A percentile compares a stretch with the other conserved stretches of the same genome.
Conservation (phyloP, 2,797 vertebrate species). For the Prionace glauca region DNA sequence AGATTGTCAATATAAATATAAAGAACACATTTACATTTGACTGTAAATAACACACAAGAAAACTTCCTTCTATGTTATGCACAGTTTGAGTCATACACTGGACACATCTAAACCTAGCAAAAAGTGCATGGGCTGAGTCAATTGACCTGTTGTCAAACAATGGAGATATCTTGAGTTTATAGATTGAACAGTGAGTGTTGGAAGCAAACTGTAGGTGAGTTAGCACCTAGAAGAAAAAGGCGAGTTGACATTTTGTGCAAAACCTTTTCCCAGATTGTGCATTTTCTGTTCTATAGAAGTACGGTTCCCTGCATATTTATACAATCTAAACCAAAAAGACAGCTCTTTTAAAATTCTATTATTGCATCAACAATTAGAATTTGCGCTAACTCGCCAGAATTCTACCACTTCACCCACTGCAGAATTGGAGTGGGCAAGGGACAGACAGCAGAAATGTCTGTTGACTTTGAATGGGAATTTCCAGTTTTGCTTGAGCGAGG, state of each 20-base stretch:
- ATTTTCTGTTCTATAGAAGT: background rate
- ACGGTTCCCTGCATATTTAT: background rate
- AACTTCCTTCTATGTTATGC: background rate
- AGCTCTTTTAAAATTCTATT: background rate
- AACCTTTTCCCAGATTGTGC: background rate
- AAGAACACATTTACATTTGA: background rate
- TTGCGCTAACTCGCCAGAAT: background rate
- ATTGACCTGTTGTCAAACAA: background rate
- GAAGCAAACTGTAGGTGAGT: background rate
- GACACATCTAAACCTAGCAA: background rate
- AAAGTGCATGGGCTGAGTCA: background rate
- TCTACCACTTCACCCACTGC: no score
- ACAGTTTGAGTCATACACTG: background rate
- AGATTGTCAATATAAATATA: background rate
- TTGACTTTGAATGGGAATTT: no score
- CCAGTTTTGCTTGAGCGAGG: no score
- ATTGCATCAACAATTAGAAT: background rate
- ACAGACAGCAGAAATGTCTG: no score
- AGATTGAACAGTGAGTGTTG: background rate
- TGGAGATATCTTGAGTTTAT: background rate
- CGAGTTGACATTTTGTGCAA: background rate
- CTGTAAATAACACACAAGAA: background rate
- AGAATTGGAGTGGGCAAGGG: no score
- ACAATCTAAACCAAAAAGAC: background rate
- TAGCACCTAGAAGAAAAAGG: background rate